Percentiles rank a stretch among this genome's conserved stretches.
phyloP scores from a whole-genome alignment of 64 coral and sea anemone species.

The Montipora sp. region DNA sequence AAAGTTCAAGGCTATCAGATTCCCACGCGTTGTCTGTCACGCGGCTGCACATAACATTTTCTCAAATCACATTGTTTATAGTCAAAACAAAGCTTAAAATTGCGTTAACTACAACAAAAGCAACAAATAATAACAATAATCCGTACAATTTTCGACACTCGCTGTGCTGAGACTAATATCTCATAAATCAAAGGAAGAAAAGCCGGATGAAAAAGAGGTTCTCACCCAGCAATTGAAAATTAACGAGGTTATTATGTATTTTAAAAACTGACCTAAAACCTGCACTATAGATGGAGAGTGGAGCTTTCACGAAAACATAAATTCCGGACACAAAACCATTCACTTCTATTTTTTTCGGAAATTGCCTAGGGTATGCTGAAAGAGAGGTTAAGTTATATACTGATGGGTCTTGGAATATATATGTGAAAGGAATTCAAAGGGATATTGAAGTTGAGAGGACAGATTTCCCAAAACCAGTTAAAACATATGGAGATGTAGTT shows the following conservation, averaged over 20 bases:
- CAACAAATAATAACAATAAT: no score
- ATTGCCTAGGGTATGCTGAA: not conserved
- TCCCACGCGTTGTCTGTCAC: no score
- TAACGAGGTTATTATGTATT: not conserved
- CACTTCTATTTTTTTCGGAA: constrained; percentile 69
- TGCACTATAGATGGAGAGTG: constrained; percentile 17
- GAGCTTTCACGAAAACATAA: constrained; percentile 29
- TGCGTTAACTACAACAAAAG: no score
- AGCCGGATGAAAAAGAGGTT: not conserved
- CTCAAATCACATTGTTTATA: no score
- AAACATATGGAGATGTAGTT: constrained; percentile 35
- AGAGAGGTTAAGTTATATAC: constrained; percentile 28
- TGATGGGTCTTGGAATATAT: constrained; percentile 33
- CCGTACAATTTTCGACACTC: no score
- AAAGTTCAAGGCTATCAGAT: no score
- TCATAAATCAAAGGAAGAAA: constrained; percentile 1
- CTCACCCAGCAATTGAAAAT: not conserved
- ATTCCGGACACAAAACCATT: not conserved
- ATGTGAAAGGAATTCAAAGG: constrained; percentile 48
- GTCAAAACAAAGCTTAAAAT: no score
- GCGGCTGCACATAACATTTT: no score
- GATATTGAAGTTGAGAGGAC: constrained; percentile 27
- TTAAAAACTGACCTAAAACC: constrained; percentile 9
- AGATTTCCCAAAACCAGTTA: not conserved
- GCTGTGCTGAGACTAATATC: not conserved